phyloP scores from a whole-genome alignment of 2,797 vertebrate genomes.

The Tenualosa ilisha region DNA sequence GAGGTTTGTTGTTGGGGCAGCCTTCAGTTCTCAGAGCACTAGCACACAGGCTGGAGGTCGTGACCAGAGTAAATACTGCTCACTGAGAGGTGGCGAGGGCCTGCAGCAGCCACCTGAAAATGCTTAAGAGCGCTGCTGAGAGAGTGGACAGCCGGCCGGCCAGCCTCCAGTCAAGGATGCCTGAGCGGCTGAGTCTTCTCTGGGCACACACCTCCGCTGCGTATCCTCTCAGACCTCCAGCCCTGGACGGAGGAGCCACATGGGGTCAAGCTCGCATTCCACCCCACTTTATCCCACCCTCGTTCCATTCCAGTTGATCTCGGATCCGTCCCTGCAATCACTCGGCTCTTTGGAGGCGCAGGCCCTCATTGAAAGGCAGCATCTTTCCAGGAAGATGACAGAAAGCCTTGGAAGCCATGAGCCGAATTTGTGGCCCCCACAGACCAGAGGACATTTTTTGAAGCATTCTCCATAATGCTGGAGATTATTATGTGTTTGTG shows the following conservation, averaged over 20 bases:
- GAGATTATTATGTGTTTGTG: constrained; percentile 11
- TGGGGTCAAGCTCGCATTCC: neutral
- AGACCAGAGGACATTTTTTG: constrained; percentile 70
- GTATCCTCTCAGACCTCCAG: neutral
- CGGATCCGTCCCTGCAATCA: constrained; percentile 53
- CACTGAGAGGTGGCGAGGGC: neutral
- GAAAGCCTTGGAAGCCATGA: constrained; percentile 59
- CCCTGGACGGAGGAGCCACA: neutral
- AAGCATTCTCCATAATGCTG: constrained; percentile 61
- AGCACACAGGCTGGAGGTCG: neutral
- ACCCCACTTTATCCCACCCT: constrained; percentile 31
- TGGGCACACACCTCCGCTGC: neutral
- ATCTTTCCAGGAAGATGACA: constrained; percentile 64
- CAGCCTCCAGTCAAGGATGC: neutral
- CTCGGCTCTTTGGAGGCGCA: constrained; percentile 53
- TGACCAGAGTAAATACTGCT: neutral
- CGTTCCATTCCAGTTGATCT: constrained; percentile 48
- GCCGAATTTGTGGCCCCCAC: constrained; percentile 68
- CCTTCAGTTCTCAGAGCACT: neutral
- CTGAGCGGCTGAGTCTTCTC: neutral
- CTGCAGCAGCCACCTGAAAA: neutral
- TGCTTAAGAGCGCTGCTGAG: neutral
- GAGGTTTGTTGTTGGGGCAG: neutral
- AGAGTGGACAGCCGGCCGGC: neutral
- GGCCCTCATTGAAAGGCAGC: constrained; percentile 52